Conservation (phyloP, 2,797 vertebrate species). For the Sus cebifrons region DNA sequence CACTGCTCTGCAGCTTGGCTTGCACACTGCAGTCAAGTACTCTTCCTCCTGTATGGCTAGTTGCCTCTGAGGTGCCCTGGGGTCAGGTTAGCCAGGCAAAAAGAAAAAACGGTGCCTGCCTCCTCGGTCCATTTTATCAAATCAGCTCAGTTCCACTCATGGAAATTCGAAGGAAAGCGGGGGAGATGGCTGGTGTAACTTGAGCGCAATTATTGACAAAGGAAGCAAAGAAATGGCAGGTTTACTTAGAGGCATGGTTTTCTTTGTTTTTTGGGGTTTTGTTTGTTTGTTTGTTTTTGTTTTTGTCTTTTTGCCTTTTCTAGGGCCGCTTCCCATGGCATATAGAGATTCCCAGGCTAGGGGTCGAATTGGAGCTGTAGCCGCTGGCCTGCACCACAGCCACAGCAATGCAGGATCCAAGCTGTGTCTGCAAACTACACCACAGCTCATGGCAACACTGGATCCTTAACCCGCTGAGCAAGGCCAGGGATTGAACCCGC, state of each 20-base stretch:
- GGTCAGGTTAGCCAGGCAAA: not conserved
- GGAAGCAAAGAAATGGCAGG: constrained; percentile 52
- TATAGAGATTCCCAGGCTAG: no score
- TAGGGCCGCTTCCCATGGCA: no score
- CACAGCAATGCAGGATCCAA: no score
- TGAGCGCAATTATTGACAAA: constrained; percentile 54
- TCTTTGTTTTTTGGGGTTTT: no score
- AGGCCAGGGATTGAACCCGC: no score
- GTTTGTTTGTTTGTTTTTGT: no score
- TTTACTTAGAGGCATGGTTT: not conserved
- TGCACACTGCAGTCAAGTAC: not conserved
- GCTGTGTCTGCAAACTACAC: no score
- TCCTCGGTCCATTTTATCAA: constrained; percentile 17
- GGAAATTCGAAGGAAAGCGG: not conserved
- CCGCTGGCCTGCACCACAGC: no score
- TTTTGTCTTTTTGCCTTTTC: no score
- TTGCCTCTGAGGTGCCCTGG: constrained; percentile 46
- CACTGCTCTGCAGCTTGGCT: constrained; percentile 7
- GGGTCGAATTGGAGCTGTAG: no score
- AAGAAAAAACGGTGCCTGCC: not conserved
- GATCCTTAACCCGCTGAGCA: no score
- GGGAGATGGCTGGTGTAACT: not conserved
- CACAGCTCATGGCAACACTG: no score
- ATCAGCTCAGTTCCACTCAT: constrained; percentile 9
- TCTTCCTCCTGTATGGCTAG: not conserved